These are phyloP conservation scores for Acrocyrtus sp. DNA, from an alignment of 2,888 invertebrate genomes.

Conservation along the genomic window DNA sequence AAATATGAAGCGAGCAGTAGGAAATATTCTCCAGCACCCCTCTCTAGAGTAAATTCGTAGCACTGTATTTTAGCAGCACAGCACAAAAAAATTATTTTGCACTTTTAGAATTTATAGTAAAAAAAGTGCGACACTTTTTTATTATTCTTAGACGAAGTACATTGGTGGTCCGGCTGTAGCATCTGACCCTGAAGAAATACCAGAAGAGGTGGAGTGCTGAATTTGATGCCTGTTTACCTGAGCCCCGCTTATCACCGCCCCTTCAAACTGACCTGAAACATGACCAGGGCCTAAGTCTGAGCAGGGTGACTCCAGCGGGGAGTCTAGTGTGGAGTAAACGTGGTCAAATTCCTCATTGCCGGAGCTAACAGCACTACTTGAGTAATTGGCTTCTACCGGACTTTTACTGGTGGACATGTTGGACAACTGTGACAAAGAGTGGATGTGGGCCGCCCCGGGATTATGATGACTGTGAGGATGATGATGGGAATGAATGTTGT, in stretches of 20 bases:
- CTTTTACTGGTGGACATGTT: slow-evolving; percentile 52
- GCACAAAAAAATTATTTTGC: not conserved
- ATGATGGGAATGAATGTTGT: slow-evolving; percentile 34
- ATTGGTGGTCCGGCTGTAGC: slow-evolving; percentile 50
- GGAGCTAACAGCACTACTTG: slow-evolving; percentile 58
- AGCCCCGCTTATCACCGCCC: slow-evolving; percentile 26
- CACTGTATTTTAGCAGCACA: too few relatives aligned
- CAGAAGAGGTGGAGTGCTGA: slow-evolving; percentile 53
- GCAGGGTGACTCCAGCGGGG: slow-evolving; percentile 56
- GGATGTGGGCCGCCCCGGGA: slow-evolving; percentile 45
- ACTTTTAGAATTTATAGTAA: not conserved
- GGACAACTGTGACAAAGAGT: slow-evolving; percentile 54
- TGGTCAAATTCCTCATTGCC: slow-evolving; percentile 60
- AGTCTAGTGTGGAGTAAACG: slow-evolving; percentile 62
- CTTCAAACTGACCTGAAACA: slow-evolving; percentile 40
- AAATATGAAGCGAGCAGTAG: too few relatives aligned
- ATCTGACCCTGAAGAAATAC: slow-evolving; percentile 55
- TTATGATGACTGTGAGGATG: slow-evolving; percentile 9
- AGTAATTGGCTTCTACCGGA: slow-evolving; percentile 57
- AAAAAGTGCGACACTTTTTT: not conserved
- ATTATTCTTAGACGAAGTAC: slow-evolving; percentile 39
- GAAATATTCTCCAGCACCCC: too few relatives aligned
- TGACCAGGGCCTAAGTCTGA: slow-evolving; percentile 37
- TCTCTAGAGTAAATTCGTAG: too few relatives aligned
- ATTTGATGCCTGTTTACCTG: slow-evolving; percentile 43